These are phyloP conservation scores for Sander vitreus DNA, from an alignment of 2,113 vertebrate species.

Conservation along the genomic window DNA sequence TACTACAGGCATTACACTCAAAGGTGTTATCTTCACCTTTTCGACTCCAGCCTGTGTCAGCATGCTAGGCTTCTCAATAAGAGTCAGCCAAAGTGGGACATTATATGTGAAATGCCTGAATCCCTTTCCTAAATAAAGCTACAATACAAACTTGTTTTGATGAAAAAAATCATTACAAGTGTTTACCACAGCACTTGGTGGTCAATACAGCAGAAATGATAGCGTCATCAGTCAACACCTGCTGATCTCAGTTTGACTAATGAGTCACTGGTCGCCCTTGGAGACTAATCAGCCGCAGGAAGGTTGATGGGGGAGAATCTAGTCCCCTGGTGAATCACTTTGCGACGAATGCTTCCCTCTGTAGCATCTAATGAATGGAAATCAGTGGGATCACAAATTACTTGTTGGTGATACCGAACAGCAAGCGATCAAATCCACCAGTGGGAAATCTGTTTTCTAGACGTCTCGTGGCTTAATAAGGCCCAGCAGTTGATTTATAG, in stretches of 20 bases:
- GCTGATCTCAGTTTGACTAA: conserved; percentile 65
- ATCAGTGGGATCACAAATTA: conserved; percentile 52
- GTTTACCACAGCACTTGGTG: neutral
- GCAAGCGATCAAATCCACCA: conserved; percentile 6
- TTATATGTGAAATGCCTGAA: neutral
- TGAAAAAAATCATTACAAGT: conserved; percentile 7
- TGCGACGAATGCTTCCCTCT: conserved; percentile 45
- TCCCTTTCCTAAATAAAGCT: neutral
- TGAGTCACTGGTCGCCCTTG: conserved; percentile 60
- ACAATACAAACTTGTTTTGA: neutral
- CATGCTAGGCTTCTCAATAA: neutral
- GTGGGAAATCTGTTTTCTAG: conserved; percentile 36
- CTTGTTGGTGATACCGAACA: conserved; percentile 51
- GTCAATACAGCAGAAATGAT: conserved; percentile 17
- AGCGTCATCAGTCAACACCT: conserved; percentile 43
- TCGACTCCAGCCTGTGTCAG: conserved; percentile 10
- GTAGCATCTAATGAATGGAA: conserved; percentile 52
- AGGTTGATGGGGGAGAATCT: conserved; percentile 60
- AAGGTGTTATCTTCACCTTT: conserved; percentile 22
- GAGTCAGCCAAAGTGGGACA: neutral
- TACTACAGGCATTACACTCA: neutral
- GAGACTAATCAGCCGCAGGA: conserved; percentile 69
- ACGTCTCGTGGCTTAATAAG: conserved; percentile 18
- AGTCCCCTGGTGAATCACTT: conserved; percentile 64
- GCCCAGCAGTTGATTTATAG: conserved; percentile 15